Conservation (phyloP, 1,140 invertebrate genomes). For the Aphis gossypii region DNA sequence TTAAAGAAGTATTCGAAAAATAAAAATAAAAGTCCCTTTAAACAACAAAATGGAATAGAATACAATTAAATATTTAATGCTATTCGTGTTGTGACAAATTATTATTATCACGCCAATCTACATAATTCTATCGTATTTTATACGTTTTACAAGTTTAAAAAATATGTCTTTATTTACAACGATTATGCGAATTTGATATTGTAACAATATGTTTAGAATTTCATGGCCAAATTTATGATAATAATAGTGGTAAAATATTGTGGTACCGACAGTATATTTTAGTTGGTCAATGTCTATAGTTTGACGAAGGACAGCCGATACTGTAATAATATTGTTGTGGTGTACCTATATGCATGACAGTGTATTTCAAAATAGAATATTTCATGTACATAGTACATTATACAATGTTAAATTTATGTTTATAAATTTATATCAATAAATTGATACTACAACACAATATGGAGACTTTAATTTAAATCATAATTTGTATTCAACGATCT, state of each 20-base stretch:
- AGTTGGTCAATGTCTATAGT: slow-evolving; percentile 5
- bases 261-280: not conserved
- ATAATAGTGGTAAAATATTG: not conserved
- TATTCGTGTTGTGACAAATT: not conserved
- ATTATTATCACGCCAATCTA: not conserved
- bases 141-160: not conserved
- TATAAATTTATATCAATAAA: not conserved
- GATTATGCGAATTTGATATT: not conserved
- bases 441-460: too few species aligned
- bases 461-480: too few species aligned
- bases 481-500: too few species aligned
- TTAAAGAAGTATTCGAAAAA: not conserved
- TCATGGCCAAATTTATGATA: not conserved
- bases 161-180: not conserved
- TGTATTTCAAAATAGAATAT: not conserved
- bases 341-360: not conserved
- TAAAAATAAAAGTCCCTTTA: not conserved
- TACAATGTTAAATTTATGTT: not conserved
- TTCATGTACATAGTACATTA: not conserved
- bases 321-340: not conserved
- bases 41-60: not conserved
- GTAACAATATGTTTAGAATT: not conserved
- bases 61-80: not conserved
- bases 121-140: not conserved
- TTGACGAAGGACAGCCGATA: not conserved